Evolutionary conservation across 2,797 vertebrate genomes (phyloP).

Genomic region (Melanotaenia boesemani): DNA sequence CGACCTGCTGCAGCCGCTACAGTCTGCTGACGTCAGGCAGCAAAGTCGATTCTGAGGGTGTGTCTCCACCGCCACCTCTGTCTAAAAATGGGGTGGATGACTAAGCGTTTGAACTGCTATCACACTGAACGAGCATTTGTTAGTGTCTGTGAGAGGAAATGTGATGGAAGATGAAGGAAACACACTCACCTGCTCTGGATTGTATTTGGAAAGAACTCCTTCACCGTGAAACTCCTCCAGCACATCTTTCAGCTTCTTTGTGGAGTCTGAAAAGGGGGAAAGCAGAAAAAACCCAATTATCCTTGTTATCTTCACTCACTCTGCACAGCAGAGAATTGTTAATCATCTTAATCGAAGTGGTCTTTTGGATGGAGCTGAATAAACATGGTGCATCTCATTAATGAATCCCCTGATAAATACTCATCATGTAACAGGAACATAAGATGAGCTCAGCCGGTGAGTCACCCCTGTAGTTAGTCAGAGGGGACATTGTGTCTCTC

Average conservation of each 20-base stretch:
- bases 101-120: conserved; percentile 35
- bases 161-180: too few relatives aligned
- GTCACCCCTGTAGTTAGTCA: conserved; percentile 24
- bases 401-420: conserved; percentile 26
- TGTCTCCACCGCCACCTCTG: conserved; percentile 29
- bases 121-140: conserved; percentile 2
- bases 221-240: conserved; percentile 91
- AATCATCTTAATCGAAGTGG: conserved; percentile 7
- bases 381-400: conserved; percentile 28
- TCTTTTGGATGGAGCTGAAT: conserved; percentile 10
- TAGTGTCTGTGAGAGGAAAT: conserved; percentile 11
- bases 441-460: conserved; percentile 37
- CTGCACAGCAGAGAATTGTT: neutral
- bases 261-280: conserved; percentile 85
- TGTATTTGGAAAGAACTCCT: conserved; percentile 89
- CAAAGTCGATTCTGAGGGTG: conserved; percentile 13
- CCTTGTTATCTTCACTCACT: neutral
- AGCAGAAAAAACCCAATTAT: neutral
- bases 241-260: conserved; percentile 94
- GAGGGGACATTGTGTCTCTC: conserved; percentile 44
- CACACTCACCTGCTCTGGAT: conserved; percentile 89
- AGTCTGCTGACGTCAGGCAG: conserved; percentile 38
- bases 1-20: neutral
- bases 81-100: conserved; percentile 35
- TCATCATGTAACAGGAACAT: conserved; percentile 36